Conservation (phyloP, 2,113 vertebrate species). For the Oreotrochilus melanogaster region DNA sequence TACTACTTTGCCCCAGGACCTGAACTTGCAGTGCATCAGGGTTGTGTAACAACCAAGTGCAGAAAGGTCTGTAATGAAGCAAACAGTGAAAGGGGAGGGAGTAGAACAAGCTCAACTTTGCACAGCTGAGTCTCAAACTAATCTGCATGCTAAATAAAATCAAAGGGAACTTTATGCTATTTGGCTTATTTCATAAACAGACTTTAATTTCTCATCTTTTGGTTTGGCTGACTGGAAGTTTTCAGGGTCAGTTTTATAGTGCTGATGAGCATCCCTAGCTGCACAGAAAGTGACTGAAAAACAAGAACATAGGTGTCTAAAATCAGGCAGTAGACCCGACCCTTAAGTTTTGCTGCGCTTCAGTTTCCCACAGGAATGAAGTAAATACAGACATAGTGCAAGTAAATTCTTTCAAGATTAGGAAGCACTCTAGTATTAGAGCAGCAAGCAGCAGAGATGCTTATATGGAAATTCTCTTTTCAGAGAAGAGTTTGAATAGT, state of each 20-base stretch:
- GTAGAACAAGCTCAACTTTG: background rate
- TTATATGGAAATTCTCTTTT: background rate
- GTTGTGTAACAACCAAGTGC: background rate
- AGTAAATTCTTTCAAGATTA: background rate
- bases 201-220: background rate
- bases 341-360: background rate
- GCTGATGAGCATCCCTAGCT: background rate
- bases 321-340: background rate
- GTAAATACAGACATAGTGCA: background rate
- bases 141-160: background rate
- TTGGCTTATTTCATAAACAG: conserved; percentile 14
- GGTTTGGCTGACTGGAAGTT: background rate
- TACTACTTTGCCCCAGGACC: background rate
- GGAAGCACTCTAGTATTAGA: background rate
- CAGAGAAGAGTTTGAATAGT: background rate
- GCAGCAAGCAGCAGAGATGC: background rate
- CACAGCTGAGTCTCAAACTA: background rate
- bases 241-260: background rate
- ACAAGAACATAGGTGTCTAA: background rate
- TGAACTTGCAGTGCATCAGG: background rate
- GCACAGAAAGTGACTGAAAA: background rate
- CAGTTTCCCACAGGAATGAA: background rate
- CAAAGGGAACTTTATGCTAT: background rate
- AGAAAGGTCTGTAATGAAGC: background rate
- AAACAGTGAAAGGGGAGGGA: background rate